A percentile compares a stretch with the other conserved stretches of the same genome.
Evolutionary conservation across 2,797 vertebrate genomes (phyloP).

Genomic region (Todus mexicanus): DNA sequence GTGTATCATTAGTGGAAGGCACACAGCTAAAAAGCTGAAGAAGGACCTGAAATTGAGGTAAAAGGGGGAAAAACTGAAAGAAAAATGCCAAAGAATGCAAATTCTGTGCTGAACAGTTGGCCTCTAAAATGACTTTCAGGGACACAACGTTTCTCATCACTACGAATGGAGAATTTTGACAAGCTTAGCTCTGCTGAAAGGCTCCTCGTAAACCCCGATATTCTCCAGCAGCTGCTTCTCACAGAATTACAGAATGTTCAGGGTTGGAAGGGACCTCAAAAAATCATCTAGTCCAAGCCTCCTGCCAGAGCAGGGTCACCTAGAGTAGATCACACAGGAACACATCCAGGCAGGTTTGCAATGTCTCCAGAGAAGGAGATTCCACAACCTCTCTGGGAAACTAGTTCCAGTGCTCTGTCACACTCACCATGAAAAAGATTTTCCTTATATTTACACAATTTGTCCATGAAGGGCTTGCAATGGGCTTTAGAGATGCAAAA

Average conservation of each 20-base stretch:
- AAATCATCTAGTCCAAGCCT: too few relatives aligned
- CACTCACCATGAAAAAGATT: too few relatives aligned
- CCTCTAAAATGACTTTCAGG: constrained; percentile 7
- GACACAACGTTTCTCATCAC: background rate
- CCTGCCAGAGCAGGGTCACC: too few relatives aligned
- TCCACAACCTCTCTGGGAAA: too few relatives aligned
- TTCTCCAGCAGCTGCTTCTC: background rate
- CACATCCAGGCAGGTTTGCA: too few relatives aligned
- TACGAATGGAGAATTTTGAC: background rate
- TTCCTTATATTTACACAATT: too few relatives aligned
- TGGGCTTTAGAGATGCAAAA: background rate
- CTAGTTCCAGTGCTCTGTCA: too few relatives aligned
- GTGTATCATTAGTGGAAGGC: background rate
- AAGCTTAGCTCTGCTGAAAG: background rate
- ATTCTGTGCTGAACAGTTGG: constrained; percentile 36
- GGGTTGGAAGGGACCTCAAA: too few relatives aligned
- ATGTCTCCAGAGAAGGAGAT: too few relatives aligned
- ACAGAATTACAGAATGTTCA: too few relatives aligned
- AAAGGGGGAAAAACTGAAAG: background rate
- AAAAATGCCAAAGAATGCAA: constrained; percentile 35
- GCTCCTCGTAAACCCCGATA: background rate
- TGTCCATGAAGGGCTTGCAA: background rate
- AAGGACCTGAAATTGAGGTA: background rate
- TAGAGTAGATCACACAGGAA: too few relatives aligned
- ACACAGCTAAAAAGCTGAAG: constrained; percentile 1